A percentile compares a stretch with the other conserved stretches of the same genome.
phyloP scores from a whole-genome alignment of 2,888 invertebrate genomes.

The Aporophyla nigra region DNA sequence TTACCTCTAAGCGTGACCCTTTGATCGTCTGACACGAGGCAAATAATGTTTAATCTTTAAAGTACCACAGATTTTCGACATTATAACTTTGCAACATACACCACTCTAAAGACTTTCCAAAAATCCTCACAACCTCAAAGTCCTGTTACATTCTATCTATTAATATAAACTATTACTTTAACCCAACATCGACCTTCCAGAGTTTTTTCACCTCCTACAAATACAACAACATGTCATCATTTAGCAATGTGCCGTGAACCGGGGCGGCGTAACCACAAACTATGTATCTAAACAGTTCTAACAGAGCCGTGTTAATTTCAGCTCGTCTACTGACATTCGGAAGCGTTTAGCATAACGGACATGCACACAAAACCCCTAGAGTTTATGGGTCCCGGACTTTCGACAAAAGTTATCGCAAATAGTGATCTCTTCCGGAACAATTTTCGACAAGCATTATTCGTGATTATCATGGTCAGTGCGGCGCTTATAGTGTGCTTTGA shows the following conservation, averaged over 20 bases:
- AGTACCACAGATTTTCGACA: too few relatives aligned
- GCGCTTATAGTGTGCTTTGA: not conserved
- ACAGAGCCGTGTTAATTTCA: slow-evolving; percentile 47
- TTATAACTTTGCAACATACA: too few relatives aligned
- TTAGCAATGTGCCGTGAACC: slow-evolving; percentile 48
- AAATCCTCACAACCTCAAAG: not conserved
- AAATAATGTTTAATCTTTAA: too few relatives aligned
- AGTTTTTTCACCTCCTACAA: slow-evolving; percentile 41
- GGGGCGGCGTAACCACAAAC: slow-evolving; percentile 4
- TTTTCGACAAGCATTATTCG: slow-evolving; percentile 14
- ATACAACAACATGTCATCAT: slow-evolving; percentile 15
- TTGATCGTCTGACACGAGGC: too few relatives aligned
- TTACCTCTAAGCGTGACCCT: too few relatives aligned
- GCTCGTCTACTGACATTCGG: slow-evolving; percentile 34
- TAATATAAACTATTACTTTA: not conserved
- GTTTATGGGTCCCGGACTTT: not conserved
- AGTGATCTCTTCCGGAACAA: not conserved
- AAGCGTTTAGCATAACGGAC: slow-evolving; percentile 28
- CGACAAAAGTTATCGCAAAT: slow-evolving; percentile 9
- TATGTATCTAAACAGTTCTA: slow-evolving; percentile 16
- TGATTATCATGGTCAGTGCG: not conserved
- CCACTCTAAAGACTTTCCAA: too few relatives aligned
- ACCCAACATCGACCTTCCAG: not conserved
- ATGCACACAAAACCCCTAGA: not conserved
- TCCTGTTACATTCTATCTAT: not conserved